Conservation (phyloP, 2,888 invertebrate genomes). For the Shargacucullia verbasci region DNA sequence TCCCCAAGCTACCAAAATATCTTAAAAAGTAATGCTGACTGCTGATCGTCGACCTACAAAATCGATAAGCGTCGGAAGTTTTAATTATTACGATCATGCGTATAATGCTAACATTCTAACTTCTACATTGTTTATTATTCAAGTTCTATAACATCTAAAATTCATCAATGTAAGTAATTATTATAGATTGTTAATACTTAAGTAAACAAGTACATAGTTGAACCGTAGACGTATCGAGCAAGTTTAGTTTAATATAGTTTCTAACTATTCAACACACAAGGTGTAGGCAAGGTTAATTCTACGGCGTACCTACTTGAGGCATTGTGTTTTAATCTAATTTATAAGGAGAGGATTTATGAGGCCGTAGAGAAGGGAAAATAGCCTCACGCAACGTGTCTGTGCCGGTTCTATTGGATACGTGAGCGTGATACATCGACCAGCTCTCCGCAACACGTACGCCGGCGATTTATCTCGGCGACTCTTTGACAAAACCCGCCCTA, state of each 20-base stretch:
- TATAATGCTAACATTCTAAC: constrained; percentile 1
- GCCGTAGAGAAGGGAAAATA: constrained; percentile 73
- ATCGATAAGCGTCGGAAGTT: no score
- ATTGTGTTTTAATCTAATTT: constrained; percentile 79
- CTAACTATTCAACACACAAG: constrained; percentile 40
- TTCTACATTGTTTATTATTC: not conserved
- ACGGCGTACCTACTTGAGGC: constrained; percentile 58
- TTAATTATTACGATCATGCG: not conserved
- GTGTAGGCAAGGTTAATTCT: constrained; percentile 55
- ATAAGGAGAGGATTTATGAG: constrained; percentile 81
- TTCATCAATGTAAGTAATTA: constrained; percentile 6
- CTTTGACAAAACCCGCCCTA: constrained; percentile 63
- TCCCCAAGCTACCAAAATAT: constrained; percentile 6
- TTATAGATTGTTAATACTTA: not conserved
- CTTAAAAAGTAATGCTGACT: no score
- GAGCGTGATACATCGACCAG: constrained; percentile 74
- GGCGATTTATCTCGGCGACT: constrained; percentile 74
- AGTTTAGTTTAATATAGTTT: constrained; percentile 47
- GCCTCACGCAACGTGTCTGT: constrained; percentile 78
- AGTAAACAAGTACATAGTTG: constrained; percentile 12
- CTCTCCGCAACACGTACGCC: constrained; percentile 73
- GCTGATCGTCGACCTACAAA: no score
- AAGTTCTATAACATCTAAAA: constrained; percentile 6
- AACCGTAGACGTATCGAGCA: constrained; percentile 14
- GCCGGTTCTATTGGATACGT: constrained; percentile 78